Conservation (phyloP, 2,888 invertebrate species). For the Rhingia campestris region DNA sequence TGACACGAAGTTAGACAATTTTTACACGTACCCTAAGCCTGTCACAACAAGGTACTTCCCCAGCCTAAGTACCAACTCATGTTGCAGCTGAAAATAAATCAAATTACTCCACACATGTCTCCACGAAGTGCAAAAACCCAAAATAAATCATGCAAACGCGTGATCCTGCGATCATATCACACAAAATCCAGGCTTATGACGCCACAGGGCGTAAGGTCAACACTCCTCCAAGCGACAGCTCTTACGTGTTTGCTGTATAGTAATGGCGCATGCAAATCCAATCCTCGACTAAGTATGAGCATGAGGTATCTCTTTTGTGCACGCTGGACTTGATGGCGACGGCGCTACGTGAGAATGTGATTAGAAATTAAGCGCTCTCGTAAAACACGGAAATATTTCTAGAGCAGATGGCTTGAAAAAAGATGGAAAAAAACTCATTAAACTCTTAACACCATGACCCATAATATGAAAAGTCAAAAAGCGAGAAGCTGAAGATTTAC, state of each 20-base stretch:
- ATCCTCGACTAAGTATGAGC: conserved; percentile 5
- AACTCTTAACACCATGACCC: conserved; percentile 56
- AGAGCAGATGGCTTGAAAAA: conserved; percentile 44
- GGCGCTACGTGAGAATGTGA: conserved; percentile 65
- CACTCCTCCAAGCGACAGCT: conserved; percentile 50
- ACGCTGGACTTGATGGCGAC: conserved; percentile 31
- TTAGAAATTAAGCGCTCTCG: conserved; percentile 48
- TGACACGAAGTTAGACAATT: conserved; percentile 43
- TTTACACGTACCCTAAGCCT: conserved; percentile 23
- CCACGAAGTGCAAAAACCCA: conserved; percentile 44
- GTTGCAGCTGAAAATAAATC: conserved; percentile 54
- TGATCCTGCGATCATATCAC: conserved; percentile 64
- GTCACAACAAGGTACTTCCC: neutral
- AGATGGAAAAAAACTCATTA: conserved; percentile 33
- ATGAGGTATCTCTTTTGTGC: neutral
- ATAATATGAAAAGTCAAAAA: conserved; percentile 26
- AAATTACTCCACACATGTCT: conserved; percentile 62
- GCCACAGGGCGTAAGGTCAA: conserved; percentile 70
- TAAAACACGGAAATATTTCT: conserved; percentile 57
- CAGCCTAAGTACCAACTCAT: conserved; percentile 58
- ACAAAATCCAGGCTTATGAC: conserved; percentile 49
- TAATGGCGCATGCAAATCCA: conserved; percentile 59
- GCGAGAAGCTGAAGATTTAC: neutral
- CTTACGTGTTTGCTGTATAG: neutral
- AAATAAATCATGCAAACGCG: conserved; percentile 73